Evolutionary conservation across 2,113 vertebrate species (phyloP), one percentile per base, ranked within the genome.

Genomic region (Megaceryle maxima): DNA sequence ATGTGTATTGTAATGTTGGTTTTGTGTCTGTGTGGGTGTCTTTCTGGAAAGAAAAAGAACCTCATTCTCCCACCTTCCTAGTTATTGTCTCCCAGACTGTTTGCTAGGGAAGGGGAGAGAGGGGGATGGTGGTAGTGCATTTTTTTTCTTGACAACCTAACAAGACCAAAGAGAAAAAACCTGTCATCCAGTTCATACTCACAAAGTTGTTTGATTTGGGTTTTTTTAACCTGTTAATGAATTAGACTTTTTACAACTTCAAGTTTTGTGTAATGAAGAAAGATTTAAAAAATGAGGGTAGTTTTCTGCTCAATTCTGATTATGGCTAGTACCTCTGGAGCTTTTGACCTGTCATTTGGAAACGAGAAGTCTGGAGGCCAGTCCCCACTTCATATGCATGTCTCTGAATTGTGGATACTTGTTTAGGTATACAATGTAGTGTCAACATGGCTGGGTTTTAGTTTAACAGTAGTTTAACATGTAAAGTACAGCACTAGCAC

Each of bases 31-130:
- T 2, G 80, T 81, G 94, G 72, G 83, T 91, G 56, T 88, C 73
- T 35, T 88, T 83, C 80, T 93, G 79, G 75, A 70, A 90, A 73
- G 63, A 85, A 92, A 39, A 89, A 50, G n/a, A 94, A 59, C 39
- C 41, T 93, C 11, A 19, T 80, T 92, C 55, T 94, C 57, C 59
- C 67, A 60, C 81, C 72, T 90, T 88, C 70, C 31, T 83, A 69
- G 44, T 79, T 79, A 44, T 17, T 91, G 70, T 79, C 66, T 92
- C 44, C 46, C 83, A 83, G 76, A 67, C 21, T 80, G 35, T 83
- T 91, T 89, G 35, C 44, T 88, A 66, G 72, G 33, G 37, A 86
- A 60, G 46, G 26, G 59, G 50, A 74, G 67, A 31, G 18, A 92
- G n/a, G 13, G n/a, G 69, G 74, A 51, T 75, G 74, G 6, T 79